Percentiles rank a stretch among this genome's conserved stretches.
Conservation (phyloP, 2,113 vertebrate species). For the Meles meles region DNA sequence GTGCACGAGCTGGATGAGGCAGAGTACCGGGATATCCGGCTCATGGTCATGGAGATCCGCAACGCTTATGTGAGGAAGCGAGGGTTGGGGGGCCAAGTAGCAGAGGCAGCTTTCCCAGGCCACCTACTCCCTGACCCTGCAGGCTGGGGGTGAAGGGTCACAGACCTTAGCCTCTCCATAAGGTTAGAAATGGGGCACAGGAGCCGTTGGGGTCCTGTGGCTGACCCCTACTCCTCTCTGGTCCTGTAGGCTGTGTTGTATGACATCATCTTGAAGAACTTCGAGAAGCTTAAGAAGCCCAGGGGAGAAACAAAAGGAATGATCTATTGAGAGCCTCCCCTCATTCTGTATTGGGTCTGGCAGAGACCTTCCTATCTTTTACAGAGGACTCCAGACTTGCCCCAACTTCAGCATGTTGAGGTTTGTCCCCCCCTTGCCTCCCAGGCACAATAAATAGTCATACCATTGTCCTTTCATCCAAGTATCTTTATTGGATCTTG, state of each 20-base stretch:
- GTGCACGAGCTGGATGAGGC: conserved; percentile 91
- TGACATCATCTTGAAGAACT: conserved; percentile 92
- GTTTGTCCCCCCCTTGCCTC: conserved; percentile 25
- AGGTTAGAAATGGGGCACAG: conserved; percentile 19
- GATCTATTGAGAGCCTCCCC: conserved; percentile 85
- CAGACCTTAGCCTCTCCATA: neutral
- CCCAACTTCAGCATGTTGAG: neutral
- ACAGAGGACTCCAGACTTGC: neutral
- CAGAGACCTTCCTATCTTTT: neutral
- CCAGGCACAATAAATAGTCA: conserved; percentile 67
- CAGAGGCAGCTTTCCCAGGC: neutral
- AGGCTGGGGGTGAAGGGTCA: conserved; percentile 10
- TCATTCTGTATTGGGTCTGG: neutral
- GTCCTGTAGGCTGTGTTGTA: conserved; percentile 86
- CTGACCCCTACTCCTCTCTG: conserved; percentile 3
- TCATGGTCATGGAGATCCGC: conserved; percentile 89
- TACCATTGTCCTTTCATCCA: neutral
- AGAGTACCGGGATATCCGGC: conserved; percentile 88
- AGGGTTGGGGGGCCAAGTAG: neutral
- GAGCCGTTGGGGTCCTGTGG: neutral
- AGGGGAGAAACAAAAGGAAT: conserved; percentile 91
- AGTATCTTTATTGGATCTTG: conserved; percentile 69
- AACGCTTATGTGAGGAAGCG: conserved; percentile 88
- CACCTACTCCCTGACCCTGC: neutral
- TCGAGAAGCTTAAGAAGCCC: conserved; percentile 92